Evolutionary conservation across 2,797 vertebrate genomes (phyloP).

Genomic region (Myotis pilosus): DNA sequence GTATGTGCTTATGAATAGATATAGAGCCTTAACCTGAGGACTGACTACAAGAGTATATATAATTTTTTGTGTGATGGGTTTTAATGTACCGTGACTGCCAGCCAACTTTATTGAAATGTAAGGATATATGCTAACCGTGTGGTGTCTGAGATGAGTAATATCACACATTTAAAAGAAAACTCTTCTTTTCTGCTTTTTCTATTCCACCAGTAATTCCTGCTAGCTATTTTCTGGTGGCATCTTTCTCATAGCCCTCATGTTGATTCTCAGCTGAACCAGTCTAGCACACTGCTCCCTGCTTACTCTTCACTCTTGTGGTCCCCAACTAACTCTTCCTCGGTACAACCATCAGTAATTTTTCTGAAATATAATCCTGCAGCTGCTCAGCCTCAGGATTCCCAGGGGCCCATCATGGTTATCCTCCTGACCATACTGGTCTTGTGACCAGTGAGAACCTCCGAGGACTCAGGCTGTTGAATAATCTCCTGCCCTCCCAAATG

Average conservation of each 20-base stretch:
- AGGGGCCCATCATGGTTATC: neutral
- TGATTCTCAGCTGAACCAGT: neutral
- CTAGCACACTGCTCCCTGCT: neutral
- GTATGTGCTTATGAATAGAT: neutral
- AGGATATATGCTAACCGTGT: neutral
- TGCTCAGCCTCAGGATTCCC: neutral
- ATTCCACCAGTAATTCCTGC: neutral
- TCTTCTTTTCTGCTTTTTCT: neutral
- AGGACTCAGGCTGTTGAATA: neutral
- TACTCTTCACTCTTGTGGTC: neutral
- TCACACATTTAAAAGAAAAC: neutral
- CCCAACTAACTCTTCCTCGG: neutral
- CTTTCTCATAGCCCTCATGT: neutral
- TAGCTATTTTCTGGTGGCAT: neutral
- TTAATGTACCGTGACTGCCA: neutral
- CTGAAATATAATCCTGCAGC: neutral
- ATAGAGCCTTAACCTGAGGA: neutral
- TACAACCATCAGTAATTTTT: neutral
- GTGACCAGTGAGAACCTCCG: no score
- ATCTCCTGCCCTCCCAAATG: neutral
- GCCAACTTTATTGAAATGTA: neutral
- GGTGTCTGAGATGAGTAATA: neutral
- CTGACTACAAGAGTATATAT: no score
- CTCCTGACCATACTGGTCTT: neutral
- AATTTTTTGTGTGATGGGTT: neutral